Conservation (phyloP, 2,888 invertebrate species). For the Caradrina clavipalpis region DNA sequence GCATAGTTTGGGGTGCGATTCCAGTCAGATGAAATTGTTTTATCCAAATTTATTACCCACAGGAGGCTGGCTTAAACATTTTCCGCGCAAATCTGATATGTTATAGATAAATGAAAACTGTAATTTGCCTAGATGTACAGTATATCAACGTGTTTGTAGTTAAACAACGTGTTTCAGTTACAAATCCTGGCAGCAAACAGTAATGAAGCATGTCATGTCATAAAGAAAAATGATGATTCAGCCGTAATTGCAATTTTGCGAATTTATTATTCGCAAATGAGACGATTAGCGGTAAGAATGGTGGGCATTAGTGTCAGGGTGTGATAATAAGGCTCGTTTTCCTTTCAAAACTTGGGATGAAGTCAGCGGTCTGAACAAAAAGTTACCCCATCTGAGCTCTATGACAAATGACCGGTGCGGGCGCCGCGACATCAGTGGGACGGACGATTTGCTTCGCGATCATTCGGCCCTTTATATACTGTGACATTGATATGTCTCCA, state of each 20-base stretch:
- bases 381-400: conserved; percentile 86
- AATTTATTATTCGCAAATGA: conserved; percentile 76
- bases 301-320: conserved; percentile 79
- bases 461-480: conserved; percentile 75
- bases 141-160: conserved; percentile 23
- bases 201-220: conserved; percentile 24
- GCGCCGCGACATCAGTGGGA: conserved; percentile 79
- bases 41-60: conserved; percentile 86
- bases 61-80: conserved; percentile 81
- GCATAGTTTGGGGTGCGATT: conserved; percentile 84
- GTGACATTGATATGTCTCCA: conserved; percentile 71
- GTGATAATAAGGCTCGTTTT: conserved; percentile 83
- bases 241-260: conserved; percentile 59
- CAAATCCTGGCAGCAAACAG: conserved; percentile 23
- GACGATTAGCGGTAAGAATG: conserved; percentile 76
- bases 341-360: conserved; percentile 85
- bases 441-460: conserved; percentile 85
- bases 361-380: conserved; percentile 87
- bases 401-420: conserved; percentile 86
- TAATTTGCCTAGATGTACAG: conserved; percentile 44
- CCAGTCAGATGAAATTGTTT: conserved; percentile 86
- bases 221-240: conserved; percentile 56
- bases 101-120: conserved; percentile 68
- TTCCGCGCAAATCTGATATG: conserved; percentile 77
- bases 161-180: conserved; percentile 35